These are phyloP conservation scores for Halesus radiatus DNA, from an alignment of 1,140 invertebrate genomes.

Conservation along the genomic window DNA sequence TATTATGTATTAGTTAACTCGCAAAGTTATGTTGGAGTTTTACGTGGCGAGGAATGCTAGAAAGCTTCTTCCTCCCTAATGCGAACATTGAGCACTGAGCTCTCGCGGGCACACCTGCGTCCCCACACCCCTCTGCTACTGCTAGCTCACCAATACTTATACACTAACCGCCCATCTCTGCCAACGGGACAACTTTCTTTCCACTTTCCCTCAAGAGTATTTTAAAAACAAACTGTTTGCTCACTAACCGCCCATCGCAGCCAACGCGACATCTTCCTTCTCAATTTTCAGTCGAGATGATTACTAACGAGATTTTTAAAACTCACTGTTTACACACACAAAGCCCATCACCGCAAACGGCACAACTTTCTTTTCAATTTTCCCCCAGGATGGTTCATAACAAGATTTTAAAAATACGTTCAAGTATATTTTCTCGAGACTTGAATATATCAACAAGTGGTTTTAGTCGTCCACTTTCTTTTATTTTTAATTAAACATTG, in stretches of 20 bases:
- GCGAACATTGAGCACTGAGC: not conserved
- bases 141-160: no score
- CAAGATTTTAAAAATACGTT: not conserved
- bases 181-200: not conserved
- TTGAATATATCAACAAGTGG: not conserved
- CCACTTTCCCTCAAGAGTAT: not conserved
- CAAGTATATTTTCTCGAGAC: not conserved
- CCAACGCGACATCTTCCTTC: not conserved
- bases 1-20: no score
- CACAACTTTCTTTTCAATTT: conserved; percentile 21
- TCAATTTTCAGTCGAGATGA: not conserved
- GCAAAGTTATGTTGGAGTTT: no score
- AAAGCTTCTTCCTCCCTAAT: not conserved
- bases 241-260: not conserved
- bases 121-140: no score
- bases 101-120: no score
- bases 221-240: not conserved
- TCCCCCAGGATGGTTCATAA: not conserved
- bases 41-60: not conserved
- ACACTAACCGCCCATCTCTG: not conserved
- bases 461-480: not conserved
- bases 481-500: no score
- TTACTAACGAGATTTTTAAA: not conserved
- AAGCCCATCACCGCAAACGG: not conserved
- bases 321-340: not conserved